Conservation (phyloP, 1,140 invertebrate species). For the Meloidogyne hapla region DNA sequence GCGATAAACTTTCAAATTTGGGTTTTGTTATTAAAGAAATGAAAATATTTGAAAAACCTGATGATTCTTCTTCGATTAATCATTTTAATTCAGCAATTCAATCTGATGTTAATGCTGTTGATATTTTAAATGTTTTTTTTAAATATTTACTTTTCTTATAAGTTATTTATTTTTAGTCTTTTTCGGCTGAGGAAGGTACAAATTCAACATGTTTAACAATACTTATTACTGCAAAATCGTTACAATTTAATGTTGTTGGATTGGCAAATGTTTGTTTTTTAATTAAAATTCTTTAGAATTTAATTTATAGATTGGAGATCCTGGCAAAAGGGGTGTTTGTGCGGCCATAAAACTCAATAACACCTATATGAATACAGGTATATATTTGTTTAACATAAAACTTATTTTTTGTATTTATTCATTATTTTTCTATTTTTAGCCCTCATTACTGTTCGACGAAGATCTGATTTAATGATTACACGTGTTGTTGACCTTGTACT, state of each 20-base stretch:
- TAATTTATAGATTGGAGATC: conserved; percentile 19
- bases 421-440: conserved; percentile 7
- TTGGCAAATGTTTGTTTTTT: conserved; percentile 38
- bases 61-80: neutral
- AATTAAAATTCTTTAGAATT: neutral
- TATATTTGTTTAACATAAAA: no score
- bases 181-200: conserved; percentile 48
- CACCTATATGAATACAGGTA: conserved; percentile 37
- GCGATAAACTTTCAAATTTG: conserved; percentile 42
- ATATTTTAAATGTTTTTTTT: conserved; percentile 28
- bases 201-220: conserved; percentile 43
- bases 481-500: conserved; percentile 51
- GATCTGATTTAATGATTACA: conserved; percentile 48
- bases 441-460: conserved; percentile 38
- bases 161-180: conserved; percentile 42
- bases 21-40: conserved; percentile 52
- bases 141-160: conserved; percentile 24
- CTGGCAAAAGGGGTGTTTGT: conserved; percentile 33
- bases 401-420: neutral
- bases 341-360: conserved; percentile 29
- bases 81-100: conserved; percentile 41
- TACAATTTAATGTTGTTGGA: conserved; percentile 40
- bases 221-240: conserved; percentile 46
- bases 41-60: conserved; percentile 47
- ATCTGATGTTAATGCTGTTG: conserved; percentile 28